Conservation (phyloP, 2,888 invertebrate species). For the Frankliniella intonsa region DNA sequence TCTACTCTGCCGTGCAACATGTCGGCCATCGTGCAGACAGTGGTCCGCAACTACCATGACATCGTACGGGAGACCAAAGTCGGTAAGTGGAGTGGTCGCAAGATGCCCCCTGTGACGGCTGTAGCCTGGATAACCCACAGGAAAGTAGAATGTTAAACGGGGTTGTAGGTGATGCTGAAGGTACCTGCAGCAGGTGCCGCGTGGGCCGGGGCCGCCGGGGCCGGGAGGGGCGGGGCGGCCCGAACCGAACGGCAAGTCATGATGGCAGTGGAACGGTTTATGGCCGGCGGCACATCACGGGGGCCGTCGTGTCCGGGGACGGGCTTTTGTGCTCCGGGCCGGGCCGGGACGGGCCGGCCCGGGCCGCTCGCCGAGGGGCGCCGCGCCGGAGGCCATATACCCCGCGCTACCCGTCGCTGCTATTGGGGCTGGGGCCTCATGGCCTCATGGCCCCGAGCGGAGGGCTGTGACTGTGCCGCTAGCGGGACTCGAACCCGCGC, state of each 20-base stretch:
- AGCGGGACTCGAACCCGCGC: too few species aligned
- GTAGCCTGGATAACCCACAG: too few species aligned
- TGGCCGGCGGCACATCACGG: background rate
- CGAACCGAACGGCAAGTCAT: background rate
- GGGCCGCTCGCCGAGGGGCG: too few species aligned
- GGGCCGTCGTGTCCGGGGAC: too few species aligned
- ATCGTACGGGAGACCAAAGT: conserved; percentile 17
- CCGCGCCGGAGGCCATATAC: too few species aligned
- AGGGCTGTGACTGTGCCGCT: background rate
- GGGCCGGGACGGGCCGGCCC: too few species aligned
- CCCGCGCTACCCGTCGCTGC: background rate
- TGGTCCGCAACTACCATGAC: conserved; percentile 15
- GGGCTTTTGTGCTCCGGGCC: too few species aligned
- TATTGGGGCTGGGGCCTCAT: background rate
- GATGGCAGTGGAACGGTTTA: conserved; percentile 1
- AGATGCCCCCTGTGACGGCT: background rate
- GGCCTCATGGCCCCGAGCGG: background rate
- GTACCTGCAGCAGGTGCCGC: background rate
- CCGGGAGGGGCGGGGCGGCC: background rate
- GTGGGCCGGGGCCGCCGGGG: background rate
- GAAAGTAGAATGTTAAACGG: too few species aligned
- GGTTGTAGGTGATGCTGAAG: too few species aligned
- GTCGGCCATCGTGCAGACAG: conserved; percentile 19
- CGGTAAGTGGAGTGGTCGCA: background rate
- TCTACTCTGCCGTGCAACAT: background rate